These are phyloP conservation scores for Eutrigla gurnardus DNA, from an alignment of 2,797 vertebrate genomes.

Conservation along the genomic window DNA sequence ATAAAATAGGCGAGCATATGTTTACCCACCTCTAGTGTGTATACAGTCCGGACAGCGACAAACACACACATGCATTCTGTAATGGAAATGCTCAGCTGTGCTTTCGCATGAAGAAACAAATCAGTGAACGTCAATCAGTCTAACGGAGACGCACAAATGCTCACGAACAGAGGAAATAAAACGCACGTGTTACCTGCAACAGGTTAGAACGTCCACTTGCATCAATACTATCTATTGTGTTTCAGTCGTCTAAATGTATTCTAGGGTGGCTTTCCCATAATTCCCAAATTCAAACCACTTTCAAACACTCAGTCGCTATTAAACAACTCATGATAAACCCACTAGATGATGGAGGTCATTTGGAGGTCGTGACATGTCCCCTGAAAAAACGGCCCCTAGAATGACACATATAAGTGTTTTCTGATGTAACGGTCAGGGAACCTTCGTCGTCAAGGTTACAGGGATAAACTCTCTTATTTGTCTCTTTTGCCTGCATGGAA, in stretches of 20 bases:
- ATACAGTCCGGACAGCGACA: constrained; percentile 17
- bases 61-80: constrained; percentile 8
- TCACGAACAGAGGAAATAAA: neutral
- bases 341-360: neutral
- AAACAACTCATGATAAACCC: neutral
- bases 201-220: too few species aligned
- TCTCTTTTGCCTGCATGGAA: neutral
- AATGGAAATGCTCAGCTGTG: constrained; percentile 25
- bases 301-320: neutral
- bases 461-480: neutral
- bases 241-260: neutral
- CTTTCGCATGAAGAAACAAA: constrained; percentile 41
- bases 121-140: constrained; percentile 39
- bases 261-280: neutral
- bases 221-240: constrained; percentile 3
- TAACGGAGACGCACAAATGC: neutral
- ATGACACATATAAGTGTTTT: too few species aligned
- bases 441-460: neutral
- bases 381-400: too few species aligned
- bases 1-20: constrained; percentile 48
- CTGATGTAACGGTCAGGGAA: too few species aligned
- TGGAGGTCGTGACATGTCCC: too few species aligned
- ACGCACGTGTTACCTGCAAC: neutral
- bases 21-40: constrained; percentile 47
- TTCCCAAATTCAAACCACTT: neutral